phyloP scores from a whole-genome alignment of 1,140 invertebrate species.

The Ceratosolen fusciceps region DNA sequence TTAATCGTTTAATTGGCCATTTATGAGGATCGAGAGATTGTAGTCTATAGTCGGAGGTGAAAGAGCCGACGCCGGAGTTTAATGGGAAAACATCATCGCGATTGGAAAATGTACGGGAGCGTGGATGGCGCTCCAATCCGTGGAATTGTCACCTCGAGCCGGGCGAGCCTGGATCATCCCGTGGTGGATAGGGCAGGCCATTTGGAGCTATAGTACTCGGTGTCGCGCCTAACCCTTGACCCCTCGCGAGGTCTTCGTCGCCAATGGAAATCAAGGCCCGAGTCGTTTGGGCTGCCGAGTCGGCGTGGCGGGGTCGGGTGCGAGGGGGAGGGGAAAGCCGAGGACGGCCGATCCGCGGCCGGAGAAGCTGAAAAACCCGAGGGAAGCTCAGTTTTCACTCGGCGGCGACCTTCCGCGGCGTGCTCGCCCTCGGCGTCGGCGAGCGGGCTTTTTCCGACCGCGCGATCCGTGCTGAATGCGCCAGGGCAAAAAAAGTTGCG shows the following conservation, averaged over 20 bases:
- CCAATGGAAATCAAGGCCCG: neutral
- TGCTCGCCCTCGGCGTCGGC: neutral
- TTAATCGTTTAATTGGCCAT: constrained; percentile 11
- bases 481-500: constrained; percentile 23
- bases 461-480: constrained; percentile 22
- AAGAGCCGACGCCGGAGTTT: neutral
- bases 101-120: neutral
- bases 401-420: neutral
- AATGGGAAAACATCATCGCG: no score
- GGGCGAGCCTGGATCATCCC: neutral
- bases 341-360: no score
- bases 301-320: no score
- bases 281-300: no score
- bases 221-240: neutral
- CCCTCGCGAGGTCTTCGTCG: neutral
- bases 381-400: neutral
- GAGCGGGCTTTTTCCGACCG: constrained; percentile 10
- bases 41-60: neutral
- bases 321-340: no score
- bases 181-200: neutral
- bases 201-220: neutral
- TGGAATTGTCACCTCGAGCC: no score
- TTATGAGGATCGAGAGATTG: constrained; percentile 3
- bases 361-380: no score
- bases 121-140: neutral